These are phyloP conservation scores for Choristoneura rosaceana DNA, from an alignment of 2,888 invertebrate species.

Conservation along the genomic window DNA sequence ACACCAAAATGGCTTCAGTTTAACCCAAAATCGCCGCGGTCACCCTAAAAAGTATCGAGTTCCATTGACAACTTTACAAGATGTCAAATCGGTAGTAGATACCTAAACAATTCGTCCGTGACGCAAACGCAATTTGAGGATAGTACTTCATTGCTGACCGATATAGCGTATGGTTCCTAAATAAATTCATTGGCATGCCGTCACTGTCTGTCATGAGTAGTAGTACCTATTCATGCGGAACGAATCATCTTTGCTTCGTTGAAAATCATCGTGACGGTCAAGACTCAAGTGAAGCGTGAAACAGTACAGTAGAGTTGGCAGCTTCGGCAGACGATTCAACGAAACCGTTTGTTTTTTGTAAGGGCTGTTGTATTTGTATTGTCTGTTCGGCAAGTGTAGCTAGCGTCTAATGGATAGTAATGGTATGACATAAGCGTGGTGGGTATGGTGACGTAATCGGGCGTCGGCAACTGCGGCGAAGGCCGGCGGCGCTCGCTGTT, in stretches of 20 bases:
- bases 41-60: constrained; percentile 18
- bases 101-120: constrained; percentile 40
- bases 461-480: constrained; percentile 77
- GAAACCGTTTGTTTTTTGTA: constrained; percentile 27
- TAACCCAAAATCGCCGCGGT: constrained; percentile 6
- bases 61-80: constrained; percentile 15
- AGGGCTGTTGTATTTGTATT: constrained; percentile 36
- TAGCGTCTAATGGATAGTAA: constrained; percentile 54
- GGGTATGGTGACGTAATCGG: constrained; percentile 74
- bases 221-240: constrained; percentile 60
- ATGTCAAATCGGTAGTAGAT: constrained; percentile 21
- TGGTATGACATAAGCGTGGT: constrained; percentile 79
- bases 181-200: constrained; percentile 52
- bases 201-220: constrained; percentile 40
- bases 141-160: constrained; percentile 50
- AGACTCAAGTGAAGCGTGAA: constrained; percentile 55
- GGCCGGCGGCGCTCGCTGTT: constrained; percentile 66
- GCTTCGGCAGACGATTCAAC: constrained; percentile 20
- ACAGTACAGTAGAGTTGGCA: constrained; percentile 33
- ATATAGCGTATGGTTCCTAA: constrained; percentile 61
- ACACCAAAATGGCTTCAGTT: constrained; percentile 27
- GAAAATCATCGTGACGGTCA: constrained; percentile 53
- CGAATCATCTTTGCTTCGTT: constrained; percentile 58
- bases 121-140: constrained; percentile 52
- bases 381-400: constrained; percentile 36